Evolutionary conservation across 2,888 invertebrate species (phyloP), one percentile per base, ranked within the genome.

Genomic region (Diplolepis rosae): DNA sequence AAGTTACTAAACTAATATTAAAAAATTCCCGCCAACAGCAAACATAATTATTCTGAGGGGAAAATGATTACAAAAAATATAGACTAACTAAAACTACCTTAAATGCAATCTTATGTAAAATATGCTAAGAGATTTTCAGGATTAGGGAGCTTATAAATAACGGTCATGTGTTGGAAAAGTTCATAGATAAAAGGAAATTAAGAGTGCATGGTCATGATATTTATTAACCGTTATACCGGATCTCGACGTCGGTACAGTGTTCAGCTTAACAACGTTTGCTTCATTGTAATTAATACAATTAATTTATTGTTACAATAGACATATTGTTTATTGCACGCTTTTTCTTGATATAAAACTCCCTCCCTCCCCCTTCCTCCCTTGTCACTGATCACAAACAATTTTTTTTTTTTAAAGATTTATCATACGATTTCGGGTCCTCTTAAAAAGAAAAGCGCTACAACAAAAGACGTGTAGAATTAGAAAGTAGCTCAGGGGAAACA

Each of bases 291-390:
- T 81, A 83, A 85, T 85, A 85, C 84, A 81, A 81, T 83, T 82
- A 80, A 83, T 83, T 82, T 82, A 84, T 82, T 84, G 82, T 85
- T 86, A 86, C 85, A 85, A 85, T 85, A 85, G 81, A 85, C 84
- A 79, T 83, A 80, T 83, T 78, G 83, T 83, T 85, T 85, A 87
- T 86, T 86, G 85, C 86, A 87, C 85, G 80, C 82, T 82, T 83
- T 82, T 83, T 80, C 83, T 80, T 82, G 83, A 86, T 87, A 87
- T 84, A 85, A 85, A 86, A 85, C 79, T 81, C 81, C 80, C 73
- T 78, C 79, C 82, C 77, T 83, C 82, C 83, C 80, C 32, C 35
- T n/a, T n/a, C 50, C 3, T 56, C 18, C 54, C 52, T 35, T 48
- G 35, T 66, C 15, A 50, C 22, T 32, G 28, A 39, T 73, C 54